These are phyloP conservation scores for Grantiella picta DNA, from an alignment of 2,113 vertebrate species.

Conservation along the genomic window DNA sequence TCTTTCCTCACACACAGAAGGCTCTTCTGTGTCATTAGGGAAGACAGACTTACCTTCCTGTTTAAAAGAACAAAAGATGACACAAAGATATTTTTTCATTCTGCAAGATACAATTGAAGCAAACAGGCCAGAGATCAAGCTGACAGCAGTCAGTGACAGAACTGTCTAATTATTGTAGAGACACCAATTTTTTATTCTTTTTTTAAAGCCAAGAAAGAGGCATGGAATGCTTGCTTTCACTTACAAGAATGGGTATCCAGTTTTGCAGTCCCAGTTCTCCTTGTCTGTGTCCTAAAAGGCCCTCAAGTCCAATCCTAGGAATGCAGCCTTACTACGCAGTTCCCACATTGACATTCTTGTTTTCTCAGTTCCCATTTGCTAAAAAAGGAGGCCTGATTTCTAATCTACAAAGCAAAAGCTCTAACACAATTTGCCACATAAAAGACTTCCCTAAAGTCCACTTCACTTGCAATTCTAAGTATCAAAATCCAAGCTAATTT, in stretches of 20 bases:
- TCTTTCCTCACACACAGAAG: background rate
- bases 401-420: conserved; percentile 25
- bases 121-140: background rate
- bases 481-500: conserved; percentile 9
- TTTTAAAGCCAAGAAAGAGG: background rate
- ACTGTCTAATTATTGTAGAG: background rate
- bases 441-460: background rate
- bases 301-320: background rate
- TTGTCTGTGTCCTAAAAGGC: background rate
- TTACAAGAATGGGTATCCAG: background rate
- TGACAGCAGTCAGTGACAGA: background rate
- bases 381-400: background rate
- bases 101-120: background rate
- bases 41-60: background rate
- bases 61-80: background rate
- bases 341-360: background rate
- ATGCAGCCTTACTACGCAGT: background rate
- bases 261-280: background rate
- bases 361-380: background rate
- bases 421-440: conserved; percentile 42
- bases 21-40: background rate
- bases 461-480: background rate
- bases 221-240: background rate
- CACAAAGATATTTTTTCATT: background rate
- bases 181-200: background rate